Conservation (phyloP, 1,140 invertebrate species). For the Dreissena polymorpha region DNA sequence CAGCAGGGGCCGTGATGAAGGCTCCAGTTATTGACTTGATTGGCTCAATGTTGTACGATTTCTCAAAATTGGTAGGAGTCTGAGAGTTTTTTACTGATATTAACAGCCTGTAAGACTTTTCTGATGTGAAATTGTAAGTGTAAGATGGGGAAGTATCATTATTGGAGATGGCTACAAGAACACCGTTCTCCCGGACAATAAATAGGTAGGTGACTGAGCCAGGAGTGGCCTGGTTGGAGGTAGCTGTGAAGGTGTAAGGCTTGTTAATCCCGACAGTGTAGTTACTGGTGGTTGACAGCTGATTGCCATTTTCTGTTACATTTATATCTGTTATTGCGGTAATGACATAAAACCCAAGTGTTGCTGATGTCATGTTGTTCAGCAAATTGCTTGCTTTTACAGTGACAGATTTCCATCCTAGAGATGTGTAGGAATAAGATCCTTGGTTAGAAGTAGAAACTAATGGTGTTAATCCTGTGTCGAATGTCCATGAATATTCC, state of each 20-base stretch:
- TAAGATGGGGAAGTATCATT: neutral
- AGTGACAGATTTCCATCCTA: conserved; percentile 17
- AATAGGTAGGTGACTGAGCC: conserved; percentile 16
- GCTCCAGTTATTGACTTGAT: conserved; percentile 21
- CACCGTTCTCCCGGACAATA: neutral
- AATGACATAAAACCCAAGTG: conserved; percentile 27
- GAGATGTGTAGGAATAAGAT: conserved; percentile 7
- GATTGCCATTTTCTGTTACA: conserved; percentile 22
- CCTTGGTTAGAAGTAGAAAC: neutral
- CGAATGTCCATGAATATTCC: conserved; percentile 20
- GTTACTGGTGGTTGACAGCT: neutral
- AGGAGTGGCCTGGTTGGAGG: conserved; percentile 1
- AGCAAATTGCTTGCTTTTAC: conserved; percentile 28
- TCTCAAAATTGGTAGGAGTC: neutral
- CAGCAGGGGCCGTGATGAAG: conserved; percentile 9
- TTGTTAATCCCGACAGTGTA: conserved; percentile 12
- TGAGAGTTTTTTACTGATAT: conserved; percentile 13
- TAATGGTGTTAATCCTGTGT: neutral
- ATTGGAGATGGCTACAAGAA: neutral
- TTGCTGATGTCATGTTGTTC: conserved; percentile 16
- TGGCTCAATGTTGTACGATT: conserved; percentile 12
- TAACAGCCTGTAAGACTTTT: neutral
- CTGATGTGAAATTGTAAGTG: neutral
- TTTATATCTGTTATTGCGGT: neutral
- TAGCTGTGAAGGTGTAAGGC: neutral